Evolutionary conservation across 2,113 vertebrate genomes (phyloP).

Genomic region (Vulpes lagopus): DNA sequence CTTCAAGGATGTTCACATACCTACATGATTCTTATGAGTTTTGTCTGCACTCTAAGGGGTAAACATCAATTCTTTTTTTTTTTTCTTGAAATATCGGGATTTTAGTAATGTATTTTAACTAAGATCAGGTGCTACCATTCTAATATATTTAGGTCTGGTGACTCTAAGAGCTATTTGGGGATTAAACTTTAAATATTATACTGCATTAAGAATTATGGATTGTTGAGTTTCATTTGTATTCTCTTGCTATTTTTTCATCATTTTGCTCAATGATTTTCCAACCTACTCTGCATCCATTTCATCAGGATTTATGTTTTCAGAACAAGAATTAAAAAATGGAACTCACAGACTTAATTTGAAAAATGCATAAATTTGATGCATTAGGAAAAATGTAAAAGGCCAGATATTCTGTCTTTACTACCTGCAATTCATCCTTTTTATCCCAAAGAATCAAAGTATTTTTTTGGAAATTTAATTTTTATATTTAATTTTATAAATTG

Average conservation of each 20-base stretch:
- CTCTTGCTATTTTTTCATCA: neutral
- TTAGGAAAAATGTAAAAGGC: constrained; percentile 16
- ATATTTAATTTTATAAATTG: constrained; percentile 51
- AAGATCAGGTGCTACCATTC: neutral
- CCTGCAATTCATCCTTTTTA: constrained; percentile 28
- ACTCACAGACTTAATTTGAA: constrained; percentile 53
- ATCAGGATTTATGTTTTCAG: constrained; percentile 63
- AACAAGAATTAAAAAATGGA: constrained; percentile 26
- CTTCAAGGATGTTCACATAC: neutral
- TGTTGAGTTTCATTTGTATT: constrained; percentile 63
- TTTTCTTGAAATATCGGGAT: constrained; percentile 26
- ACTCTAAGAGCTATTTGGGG: neutral
- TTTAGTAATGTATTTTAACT: constrained; percentile 51
- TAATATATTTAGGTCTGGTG: neutral
- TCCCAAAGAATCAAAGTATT: neutral
- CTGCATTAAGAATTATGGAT: constrained; percentile 26
- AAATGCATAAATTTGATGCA: constrained; percentile 46
- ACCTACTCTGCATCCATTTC: constrained; percentile 18
- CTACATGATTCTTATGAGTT: neutral
- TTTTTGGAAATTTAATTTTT: constrained; percentile 44
- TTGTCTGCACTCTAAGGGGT: neutral
- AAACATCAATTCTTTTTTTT: neutral
- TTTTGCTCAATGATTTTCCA: constrained; percentile 26
- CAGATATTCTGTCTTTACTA: constrained; percentile 24
- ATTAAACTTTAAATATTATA: constrained; percentile 35